A percentile compares a stretch with the other conserved stretches of the same genome.
Conservation (phyloP, 2,888 invertebrate species). For the Eristalinus aeneus region DNA sequence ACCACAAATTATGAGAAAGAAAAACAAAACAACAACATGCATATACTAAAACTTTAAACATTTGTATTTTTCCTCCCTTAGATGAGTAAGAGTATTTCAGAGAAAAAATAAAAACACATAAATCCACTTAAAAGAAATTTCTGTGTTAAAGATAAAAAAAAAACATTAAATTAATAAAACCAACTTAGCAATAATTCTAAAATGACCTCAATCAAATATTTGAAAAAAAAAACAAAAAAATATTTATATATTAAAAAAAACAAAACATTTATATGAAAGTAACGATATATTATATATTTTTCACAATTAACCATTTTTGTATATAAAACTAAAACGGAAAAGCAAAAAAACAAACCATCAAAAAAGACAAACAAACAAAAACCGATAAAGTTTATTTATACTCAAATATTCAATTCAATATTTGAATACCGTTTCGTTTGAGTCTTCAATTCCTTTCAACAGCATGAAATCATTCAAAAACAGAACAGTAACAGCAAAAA, state of each 20-base stretch:
- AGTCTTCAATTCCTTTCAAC: slow-evolving; percentile 37
- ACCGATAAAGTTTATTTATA: slow-evolving; percentile 50
- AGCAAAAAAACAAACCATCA: slow-evolving; percentile 14
- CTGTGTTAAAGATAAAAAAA: slow-evolving; percentile 40
- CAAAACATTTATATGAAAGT: slow-evolving; percentile 71
- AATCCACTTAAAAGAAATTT: slow-evolving; percentile 46
- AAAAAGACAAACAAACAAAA: slow-evolving; percentile 32
- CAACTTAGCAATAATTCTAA: slow-evolving; percentile 80
- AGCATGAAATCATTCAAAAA: slow-evolving; percentile 32
- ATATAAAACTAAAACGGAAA: slow-evolving; percentile 35
- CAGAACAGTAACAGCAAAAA: slow-evolving; percentile 18
- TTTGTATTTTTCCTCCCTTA: slow-evolving; percentile 41
- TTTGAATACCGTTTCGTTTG: slow-evolving; percentile 34
- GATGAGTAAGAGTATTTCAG: slow-evolving; percentile 36
- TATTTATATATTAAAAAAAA: slow-evolving; percentile 70
- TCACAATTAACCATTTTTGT: slow-evolving; percentile 72
- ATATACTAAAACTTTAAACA: slow-evolving; percentile 73
- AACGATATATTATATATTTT: slow-evolving; percentile 58
- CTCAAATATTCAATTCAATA: slow-evolving; percentile 46
- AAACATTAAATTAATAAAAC: slow-evolving; percentile 58
- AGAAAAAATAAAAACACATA: neutral
- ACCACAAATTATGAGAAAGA: slow-evolving; percentile 60
- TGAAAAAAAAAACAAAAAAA: slow-evolving; percentile 59
- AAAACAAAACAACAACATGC: slow-evolving; percentile 71
- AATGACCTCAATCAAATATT: slow-evolving; percentile 81